These are phyloP conservation scores for Myodes glareolus DNA, from an alignment of 2,113 vertebrate species.

Conservation along the genomic window DNA sequence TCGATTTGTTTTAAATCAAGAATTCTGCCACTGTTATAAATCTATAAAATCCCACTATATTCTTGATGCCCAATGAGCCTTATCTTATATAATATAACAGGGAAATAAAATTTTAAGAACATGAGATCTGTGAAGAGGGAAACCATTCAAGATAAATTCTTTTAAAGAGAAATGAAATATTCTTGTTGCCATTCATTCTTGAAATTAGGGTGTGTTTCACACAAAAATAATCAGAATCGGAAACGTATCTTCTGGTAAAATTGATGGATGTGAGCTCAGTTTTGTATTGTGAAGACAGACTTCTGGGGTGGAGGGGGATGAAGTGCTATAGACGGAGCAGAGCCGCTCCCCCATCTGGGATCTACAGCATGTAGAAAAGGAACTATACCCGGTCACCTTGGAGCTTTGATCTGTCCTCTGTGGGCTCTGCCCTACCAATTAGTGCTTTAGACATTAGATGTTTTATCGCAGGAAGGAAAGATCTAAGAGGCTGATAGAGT, in stretches of 20 bases:
- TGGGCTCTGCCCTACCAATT: not conserved
- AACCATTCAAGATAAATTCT: not conserved
- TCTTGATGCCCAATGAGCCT: constrained; percentile 33
- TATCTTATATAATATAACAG: not conserved
- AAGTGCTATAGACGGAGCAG: not conserved
- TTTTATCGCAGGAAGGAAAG: not conserved
- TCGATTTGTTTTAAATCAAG: constrained; percentile 56
- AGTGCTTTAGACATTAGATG: not conserved
- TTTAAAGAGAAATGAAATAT: constrained; percentile 7
- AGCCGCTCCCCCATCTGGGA: not conserved
- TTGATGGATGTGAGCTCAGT: not conserved
- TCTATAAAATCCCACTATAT: constrained; percentile 19
- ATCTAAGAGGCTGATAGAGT: not conserved
- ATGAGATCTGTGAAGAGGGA: not conserved
- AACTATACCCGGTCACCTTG: not conserved
- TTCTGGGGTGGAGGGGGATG: not conserved
- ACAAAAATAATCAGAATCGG: not conserved
- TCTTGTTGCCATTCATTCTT: not conserved
- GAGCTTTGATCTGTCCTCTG: not conserved
- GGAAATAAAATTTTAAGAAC: not conserved
- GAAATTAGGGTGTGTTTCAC: not conserved
- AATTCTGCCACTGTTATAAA: constrained; percentile 12
- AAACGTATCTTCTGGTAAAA: not conserved
- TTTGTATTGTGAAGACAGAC: not conserved
- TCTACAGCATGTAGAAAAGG: not conserved